Evolutionary conservation across 1,140 invertebrate genomes (phyloP), one percentile per base, ranked within the genome.

Genomic region (Bombus breviceps): DNA sequence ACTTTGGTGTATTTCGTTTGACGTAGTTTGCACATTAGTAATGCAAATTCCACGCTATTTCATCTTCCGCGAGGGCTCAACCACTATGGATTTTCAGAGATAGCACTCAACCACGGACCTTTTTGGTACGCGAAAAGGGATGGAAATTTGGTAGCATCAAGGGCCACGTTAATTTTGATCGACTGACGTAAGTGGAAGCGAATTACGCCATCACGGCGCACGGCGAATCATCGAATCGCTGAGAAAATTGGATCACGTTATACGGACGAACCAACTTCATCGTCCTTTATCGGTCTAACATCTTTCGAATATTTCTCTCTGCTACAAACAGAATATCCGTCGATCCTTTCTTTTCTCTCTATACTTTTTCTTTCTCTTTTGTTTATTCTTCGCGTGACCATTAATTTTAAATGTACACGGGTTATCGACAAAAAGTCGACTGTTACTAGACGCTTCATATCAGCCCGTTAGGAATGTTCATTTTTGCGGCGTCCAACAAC

Each of bases 1-100:
- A 86, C 81, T 90, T 88, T 83, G 79, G 83, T 62, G 83, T 90
- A 68, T 91, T 91, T 91, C 90, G 90, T 88, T 90, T 88, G 90
- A 90, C 87, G 90, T 82, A 90, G 89, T 88, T 91, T 90, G 84
- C 89, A 79, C 69, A 90, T 90, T 86, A 90, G 87, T 87, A 88
- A 88, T 88, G 90, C 81, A 91, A 91, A 91, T 90, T 91, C 85
- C 62, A 18, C 83, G 80, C 71, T 80, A 66, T 34, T 76, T 64
- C 39, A 41, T 15, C 80, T 75, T 53, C 32, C 74, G 73, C 28
- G 37, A 43, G 57, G 86, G 77, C 68, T 73, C 59, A n/a, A 71
- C 79, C 76, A 53, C 15, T 77, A 79, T 83, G 83, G 83, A 86
- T 90, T 90, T 90, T 80, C 89, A 83, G 89, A 88, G 89, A 90